These are phyloP conservation scores for Atrina japonica DNA, from an alignment of 2,888 invertebrate species.

Conservation along the genomic window DNA sequence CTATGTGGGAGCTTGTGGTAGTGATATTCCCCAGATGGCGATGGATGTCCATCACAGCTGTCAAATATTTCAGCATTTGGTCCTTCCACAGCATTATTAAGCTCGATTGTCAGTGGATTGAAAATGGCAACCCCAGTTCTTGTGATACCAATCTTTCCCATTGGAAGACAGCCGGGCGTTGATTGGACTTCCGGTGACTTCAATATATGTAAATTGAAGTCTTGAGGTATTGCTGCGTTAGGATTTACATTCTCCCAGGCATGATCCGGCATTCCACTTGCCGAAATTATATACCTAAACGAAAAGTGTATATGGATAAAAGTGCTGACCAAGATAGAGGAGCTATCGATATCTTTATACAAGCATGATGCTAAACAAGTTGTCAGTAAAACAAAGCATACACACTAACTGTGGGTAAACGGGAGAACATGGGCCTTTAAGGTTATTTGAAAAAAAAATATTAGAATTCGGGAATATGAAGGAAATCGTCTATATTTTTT, in stretches of 20 bases:
- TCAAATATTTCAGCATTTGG: conserved; percentile 42
- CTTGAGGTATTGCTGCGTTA: conserved; percentile 25
- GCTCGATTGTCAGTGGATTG: conserved; percentile 17
- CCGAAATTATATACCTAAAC: conserved; percentile 25
- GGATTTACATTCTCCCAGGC: conserved; percentile 21
- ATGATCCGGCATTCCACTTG: conserved; percentile 38
- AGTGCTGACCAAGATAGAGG: too few species aligned
- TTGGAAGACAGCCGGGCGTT: conserved; percentile 23
- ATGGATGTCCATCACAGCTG: conserved; percentile 50
- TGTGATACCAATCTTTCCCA: conserved; percentile 35
- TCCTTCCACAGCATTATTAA: conserved; percentile 40
- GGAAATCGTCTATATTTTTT: too few species aligned
- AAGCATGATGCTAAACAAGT: too few species aligned
- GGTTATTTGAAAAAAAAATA: too few species aligned
- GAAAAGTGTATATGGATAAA: too few species aligned
- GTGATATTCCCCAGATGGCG: conserved; percentile 43
- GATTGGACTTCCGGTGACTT: conserved; percentile 6
- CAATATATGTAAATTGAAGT: conserved; percentile 20
- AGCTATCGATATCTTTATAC: too few species aligned
- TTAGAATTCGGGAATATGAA: too few species aligned
- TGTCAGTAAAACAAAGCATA: too few species aligned
- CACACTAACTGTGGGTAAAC: too few species aligned
- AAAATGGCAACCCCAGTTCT: conserved; percentile 41
- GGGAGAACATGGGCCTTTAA: too few species aligned
- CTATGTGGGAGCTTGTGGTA: conserved; percentile 49